Conservation (phyloP, 2,797 vertebrate species). For the Argyrosomus regius region DNA sequence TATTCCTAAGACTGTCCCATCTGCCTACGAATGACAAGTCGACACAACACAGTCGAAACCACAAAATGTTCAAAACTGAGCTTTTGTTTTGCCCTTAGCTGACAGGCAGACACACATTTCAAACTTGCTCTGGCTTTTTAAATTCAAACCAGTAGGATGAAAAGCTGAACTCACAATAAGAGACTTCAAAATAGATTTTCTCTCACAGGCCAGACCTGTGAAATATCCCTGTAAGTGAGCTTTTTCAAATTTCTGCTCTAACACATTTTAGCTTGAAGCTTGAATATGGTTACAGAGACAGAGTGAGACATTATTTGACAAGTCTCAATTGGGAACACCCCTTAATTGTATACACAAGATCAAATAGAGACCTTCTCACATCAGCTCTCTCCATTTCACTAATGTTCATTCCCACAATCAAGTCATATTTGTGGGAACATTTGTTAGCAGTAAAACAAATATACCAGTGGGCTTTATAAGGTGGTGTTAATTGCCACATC, state of each 20-base stretch:
- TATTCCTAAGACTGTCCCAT: constrained; percentile 45
- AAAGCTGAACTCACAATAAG: constrained; percentile 52
- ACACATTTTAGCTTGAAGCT: constrained; percentile 62
- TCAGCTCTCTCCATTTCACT: constrained; percentile 81
- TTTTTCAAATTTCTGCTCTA: constrained; percentile 48
- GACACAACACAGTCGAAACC: constrained; percentile 68
- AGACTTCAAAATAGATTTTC: constrained; percentile 63
- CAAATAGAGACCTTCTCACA: constrained; percentile 77
- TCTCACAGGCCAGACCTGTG: constrained; percentile 30
- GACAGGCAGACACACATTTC: constrained; percentile 69
- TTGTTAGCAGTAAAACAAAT: constrained; percentile 90
- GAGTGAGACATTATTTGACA: constrained; percentile 84
- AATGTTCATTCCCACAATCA: constrained; percentile 87
- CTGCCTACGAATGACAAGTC: constrained; percentile 52
- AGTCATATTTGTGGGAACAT: constrained; percentile 88
- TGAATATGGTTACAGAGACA: constrained; percentile 65
- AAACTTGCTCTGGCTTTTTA: constrained; percentile 47
- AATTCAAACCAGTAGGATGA: constrained; percentile 68
- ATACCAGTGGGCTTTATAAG: constrained; percentile 86
- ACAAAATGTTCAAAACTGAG: constrained; percentile 61
- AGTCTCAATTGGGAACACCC: constrained; percentile 81
- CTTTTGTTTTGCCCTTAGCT: constrained; percentile 57
- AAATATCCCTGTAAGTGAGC: constrained; percentile 56
- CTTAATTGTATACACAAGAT: constrained; percentile 84
- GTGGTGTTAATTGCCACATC: constrained; percentile 90